Evolutionary conservation across 2,113 vertebrate genomes (phyloP), one percentile per base, ranked within the genome.

Genomic region (Sterna hirundo): DNA sequence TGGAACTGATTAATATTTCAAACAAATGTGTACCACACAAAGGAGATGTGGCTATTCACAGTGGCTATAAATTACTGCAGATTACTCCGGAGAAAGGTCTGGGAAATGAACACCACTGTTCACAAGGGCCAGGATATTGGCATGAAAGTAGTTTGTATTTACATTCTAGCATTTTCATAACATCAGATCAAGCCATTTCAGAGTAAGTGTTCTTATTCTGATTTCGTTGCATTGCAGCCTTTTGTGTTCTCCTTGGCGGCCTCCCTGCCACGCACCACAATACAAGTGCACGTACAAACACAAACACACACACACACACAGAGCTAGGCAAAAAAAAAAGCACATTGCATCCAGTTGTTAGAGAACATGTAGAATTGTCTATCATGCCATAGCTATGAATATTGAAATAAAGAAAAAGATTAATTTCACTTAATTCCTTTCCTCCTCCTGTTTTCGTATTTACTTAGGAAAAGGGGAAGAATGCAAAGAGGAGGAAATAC

Each of bases 141-240:
- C 80, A 90, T 52, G 32, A 80, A 90, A 94, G 69, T 34, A 66
- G 64, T 94, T 96, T 96, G 26, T 96, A 70, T 97, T 97, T 97
- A 97, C 86, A 92, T 97, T 94, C 91, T 86, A 88, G 61, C 23
- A 83, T 92, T 95, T 95, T 88, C 81, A 65, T 64, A 94, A 92
- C 88, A 96, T 91, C 80, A 90, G 22, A 52, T 52, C 38, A 49
- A 93, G 58, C 51, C 57, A 15, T 81, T 81, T 89, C 94, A 97
- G 58, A 93, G 61, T 74, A 87, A 91, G 40, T 32, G 66, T 23
- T 83, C 32, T 65, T 81, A 42, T 42, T 92, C 92, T 9, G 9
- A 61, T 69, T 84, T 79, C 86, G 64, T 87, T 83, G 68, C 74
- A 88, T 42, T 93, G 42, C 30, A 95, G 49, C 44, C 42, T 87